Base-by-base conservation (phyloP, 2,888 invertebrate species). In the Colostygia pectinataria region DNA sequence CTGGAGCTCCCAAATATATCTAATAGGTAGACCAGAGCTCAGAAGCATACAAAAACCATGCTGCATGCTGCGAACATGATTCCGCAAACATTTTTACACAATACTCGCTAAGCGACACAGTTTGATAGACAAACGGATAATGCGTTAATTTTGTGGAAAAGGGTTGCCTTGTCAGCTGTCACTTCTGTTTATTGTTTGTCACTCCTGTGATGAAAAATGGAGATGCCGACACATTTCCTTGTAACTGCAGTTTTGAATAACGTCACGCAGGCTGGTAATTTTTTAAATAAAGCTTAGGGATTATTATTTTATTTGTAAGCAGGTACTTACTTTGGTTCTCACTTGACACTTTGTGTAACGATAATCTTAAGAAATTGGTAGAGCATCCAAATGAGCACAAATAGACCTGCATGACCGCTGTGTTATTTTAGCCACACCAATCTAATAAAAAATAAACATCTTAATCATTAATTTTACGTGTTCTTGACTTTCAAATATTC, bases 51-150 rank as follows among this genome's bases (percentile, higher is more conserved):
- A 50, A 40, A 49, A 65, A 38, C 20, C 2, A n/a, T n/a, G 32
- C 57, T 50, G 50, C 83, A 69, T 62, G 76, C 83, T 80, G 82
- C 37, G 79, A 56, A 53, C 53, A 68, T 70, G 71, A 80, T 70
- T 70, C 58, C 63, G 47, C 70, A 76, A 80, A 81, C 71, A 77
- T 76, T 79, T 70, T 74, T 71, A 74, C 71, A 72, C 70, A 75
- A 77, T 68, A 60, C 61, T 40, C 45, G 44, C 61, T 76, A 66
- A 74, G 71, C 66, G 71, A 68, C 63, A 58, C 67, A 61, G 66
- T 72, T 71, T 56, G 65, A 65, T 65, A 68, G 74, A 75, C 68
- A 72, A 76, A 74, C 64, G 66, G 57, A 65, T 67, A 68, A 71
- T 65, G 44, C 60, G 59, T 61, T 65, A 63, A 65, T 65, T 63